phyloP scores from a whole-genome alignment of 2,888 invertebrate genomes.

The Eristalis intricaria region DNA sequence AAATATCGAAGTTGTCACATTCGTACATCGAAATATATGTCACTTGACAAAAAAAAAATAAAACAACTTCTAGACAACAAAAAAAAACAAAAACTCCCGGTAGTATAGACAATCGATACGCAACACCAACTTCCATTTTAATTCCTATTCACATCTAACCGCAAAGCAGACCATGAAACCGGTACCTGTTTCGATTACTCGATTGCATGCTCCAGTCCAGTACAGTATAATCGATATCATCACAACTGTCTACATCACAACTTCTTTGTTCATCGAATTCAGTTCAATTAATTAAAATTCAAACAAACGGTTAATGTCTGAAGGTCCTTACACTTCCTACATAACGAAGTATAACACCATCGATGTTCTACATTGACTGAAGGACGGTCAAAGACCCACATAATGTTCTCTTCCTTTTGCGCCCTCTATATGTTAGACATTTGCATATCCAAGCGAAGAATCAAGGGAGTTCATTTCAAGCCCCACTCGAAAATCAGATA shows the following conservation, averaged over 20 bases:
- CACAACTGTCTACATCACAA: background rate
- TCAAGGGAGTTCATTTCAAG: constrained; percentile 25
- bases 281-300: constrained; percentile 49
- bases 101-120: constrained; percentile 28
- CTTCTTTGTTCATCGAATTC: constrained; percentile 19
- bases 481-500: constrained; percentile 43
- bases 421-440: background rate
- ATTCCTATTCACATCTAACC: constrained; percentile 53
- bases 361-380: background rate
- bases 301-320: constrained; percentile 29
- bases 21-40: too few species aligned
- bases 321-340: constrained; percentile 64
- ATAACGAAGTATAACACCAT: background rate
- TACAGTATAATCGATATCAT: background rate
- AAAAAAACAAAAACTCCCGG: constrained; percentile 25
- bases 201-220: constrained; percentile 19
- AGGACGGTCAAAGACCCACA: constrained; percentile 65
- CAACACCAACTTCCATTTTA: constrained; percentile 54
- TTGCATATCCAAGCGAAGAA: constrained; percentile 41
- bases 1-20: too few species aligned
- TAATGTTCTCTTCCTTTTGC: constrained; percentile 5
- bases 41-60: background rate
- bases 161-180: constrained; percentile 57
- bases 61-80: background rate
- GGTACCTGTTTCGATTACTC: constrained; percentile 27